Evolutionary conservation across 2,113 vertebrate species (phyloP).

Genomic region (Hemibagrus wyckioides): DNA sequence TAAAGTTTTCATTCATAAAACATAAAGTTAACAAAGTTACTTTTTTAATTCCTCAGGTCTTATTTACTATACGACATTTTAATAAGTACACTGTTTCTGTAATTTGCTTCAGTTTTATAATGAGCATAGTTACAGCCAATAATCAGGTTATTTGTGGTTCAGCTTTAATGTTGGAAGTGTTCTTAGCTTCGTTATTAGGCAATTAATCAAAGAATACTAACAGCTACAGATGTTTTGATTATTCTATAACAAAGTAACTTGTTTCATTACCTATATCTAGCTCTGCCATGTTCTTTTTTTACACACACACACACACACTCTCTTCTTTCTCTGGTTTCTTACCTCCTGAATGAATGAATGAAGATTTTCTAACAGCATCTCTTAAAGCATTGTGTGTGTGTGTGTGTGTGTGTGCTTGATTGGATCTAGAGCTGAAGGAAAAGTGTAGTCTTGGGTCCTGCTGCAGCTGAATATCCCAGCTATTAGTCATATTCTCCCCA

Average conservation of each 20-base stretch:
- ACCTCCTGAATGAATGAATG: neutral
- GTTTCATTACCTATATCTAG: neutral
- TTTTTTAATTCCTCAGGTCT: no score
- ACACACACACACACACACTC: no score
- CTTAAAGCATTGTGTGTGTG: neutral
- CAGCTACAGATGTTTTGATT: neutral
- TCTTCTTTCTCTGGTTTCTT: neutral
- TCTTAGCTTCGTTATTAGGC: neutral
- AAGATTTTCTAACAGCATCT: neutral
- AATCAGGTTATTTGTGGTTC: neutral
- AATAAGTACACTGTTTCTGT: no score
- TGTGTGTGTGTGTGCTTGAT: neutral
- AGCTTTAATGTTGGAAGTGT: no score
- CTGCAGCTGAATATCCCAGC: neutral
- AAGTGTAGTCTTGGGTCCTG: neutral
- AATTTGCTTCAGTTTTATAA: no score
- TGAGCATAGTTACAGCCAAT: no score
- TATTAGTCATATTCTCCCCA: constrained; percentile 10
- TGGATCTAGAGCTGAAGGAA: neutral
- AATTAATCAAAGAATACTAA: neutral
- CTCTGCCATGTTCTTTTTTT: neutral
- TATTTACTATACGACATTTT: no score
- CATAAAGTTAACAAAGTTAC: no score
- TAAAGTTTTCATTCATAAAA: no score
- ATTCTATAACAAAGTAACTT: no score